Percentiles rank a stretch among this genome's conserved stretches.
Conservation (phyloP, 2,888 invertebrate genomes). For the Drosophila conformis region DNA sequence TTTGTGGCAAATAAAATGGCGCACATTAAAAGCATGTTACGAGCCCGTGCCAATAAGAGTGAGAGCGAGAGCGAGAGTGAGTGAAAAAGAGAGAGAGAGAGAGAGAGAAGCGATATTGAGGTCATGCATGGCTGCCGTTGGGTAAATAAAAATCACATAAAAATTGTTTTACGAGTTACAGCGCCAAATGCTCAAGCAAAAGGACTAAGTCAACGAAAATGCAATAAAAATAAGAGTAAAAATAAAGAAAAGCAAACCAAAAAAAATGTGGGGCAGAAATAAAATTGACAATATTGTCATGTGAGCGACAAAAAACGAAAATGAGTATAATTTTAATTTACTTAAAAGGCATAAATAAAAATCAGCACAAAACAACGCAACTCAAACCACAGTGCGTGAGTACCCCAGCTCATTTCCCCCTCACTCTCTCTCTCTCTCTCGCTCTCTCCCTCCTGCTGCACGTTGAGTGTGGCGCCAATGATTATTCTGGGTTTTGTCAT, state of each 20-base stretch:
- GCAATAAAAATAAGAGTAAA: slow-evolving; percentile 62
- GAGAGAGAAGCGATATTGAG: slow-evolving; percentile 56
- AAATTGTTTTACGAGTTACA: slow-evolving; percentile 73
- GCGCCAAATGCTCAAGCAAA: slow-evolving; percentile 35
- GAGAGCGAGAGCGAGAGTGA: slow-evolving; percentile 16
- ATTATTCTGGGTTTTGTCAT: slow-evolving; percentile 83
- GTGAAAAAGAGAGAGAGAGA: slow-evolving; percentile 7
- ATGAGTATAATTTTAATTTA: slow-evolving; percentile 75
- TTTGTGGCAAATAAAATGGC: slow-evolving; percentile 79
- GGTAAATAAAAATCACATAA: slow-evolving; percentile 80
- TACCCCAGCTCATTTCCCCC: neutral
- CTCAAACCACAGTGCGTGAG: neutral
- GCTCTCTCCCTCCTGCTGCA: neutral
- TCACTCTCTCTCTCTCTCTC: too few species aligned
- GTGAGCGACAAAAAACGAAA: slow-evolving; percentile 56
- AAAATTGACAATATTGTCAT: slow-evolving; percentile 81
- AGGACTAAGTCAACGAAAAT: slow-evolving; percentile 57
- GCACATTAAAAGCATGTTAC: slow-evolving; percentile 77
- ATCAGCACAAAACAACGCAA: slow-evolving; percentile 35
- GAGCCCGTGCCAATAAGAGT: slow-evolving; percentile 1
- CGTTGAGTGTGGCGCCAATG: slow-evolving; percentile 74
- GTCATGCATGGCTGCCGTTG: slow-evolving; percentile 71
- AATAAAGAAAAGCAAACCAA: neutral
- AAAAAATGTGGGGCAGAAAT: slow-evolving; percentile 49
- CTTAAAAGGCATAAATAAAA: slow-evolving; percentile 76